Evolutionary conservation across 1,140 invertebrate species (phyloP), one percentile per base, ranked within the genome.

Genomic region (Glossosoma conforme): DNA sequence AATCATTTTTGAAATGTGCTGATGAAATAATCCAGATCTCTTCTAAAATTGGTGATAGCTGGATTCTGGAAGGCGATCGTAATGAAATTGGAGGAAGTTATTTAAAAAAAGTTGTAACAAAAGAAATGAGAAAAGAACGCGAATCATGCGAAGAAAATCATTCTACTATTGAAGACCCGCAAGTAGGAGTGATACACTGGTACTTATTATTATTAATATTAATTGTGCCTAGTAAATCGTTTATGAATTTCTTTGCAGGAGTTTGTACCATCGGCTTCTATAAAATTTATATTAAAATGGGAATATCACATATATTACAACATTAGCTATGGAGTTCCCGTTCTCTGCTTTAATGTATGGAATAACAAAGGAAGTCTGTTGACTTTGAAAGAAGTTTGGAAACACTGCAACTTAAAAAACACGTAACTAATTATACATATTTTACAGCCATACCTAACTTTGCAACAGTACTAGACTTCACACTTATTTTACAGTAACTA

Each of bases 311-410:
- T 59, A 3, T 56, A 44, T 36, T 59, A 49, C 19, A 59, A 46
- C 32, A 11, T 53, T 15, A 56, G 44, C 19, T 59, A 59, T 47
- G 18, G 30, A 5, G 57, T 55, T 3, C 57, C 57, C 20, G 45
- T 59, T 3, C 32, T 59, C 14, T 59, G 51, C 35, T 59, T 59
- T 18, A 56, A 59, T 37, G 53, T 59, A 6, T 56, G 49, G 41
- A 45, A 55, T 41, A 24, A 45, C 28, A 52, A 36, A 6, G 57
- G 57, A 9, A 41, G n/a, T 10, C 14, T 49, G 14, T 33, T 56
- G 3, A 20, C 15, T n/a, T 28, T 59, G 6, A 15, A 28, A 17
- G 49, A 52, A 19, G 45, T 59, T 36, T 59, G 57, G 57, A 35
- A 55, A 42, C 8, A 41, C 21, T 59, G 57, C 24, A 15, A 37